Conservation (phyloP, 2,113 vertebrate genomes). For the Antechinus stuartii region DNA sequence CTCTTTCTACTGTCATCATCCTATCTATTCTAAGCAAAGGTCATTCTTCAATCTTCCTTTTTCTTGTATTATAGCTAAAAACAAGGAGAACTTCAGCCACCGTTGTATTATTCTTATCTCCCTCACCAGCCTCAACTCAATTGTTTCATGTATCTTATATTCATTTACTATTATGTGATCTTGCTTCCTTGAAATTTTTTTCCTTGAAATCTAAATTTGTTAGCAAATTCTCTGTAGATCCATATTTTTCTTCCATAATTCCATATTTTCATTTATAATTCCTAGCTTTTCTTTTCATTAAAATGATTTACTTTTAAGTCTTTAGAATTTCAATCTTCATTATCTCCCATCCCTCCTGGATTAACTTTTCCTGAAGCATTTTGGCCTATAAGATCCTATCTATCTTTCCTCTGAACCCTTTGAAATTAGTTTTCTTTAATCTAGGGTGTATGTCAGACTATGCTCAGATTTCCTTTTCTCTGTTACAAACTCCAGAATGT, state of each 20-base stretch:
- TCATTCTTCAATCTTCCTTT: not conserved
- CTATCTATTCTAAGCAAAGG: not conserved
- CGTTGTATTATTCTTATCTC: not conserved
- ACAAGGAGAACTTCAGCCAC: not conserved
- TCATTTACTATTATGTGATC: not conserved
- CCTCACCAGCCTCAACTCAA: not conserved
- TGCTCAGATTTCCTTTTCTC: not conserved
- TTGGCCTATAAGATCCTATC: not conserved
- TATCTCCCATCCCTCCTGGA: not conserved
- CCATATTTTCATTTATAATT: not conserved
- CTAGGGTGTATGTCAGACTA: not conserved
- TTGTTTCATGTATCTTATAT: not conserved
- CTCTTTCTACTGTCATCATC: not conserved
- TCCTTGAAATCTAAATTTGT: not conserved
- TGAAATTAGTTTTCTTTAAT: not conserved
- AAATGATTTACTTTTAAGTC: not conserved
- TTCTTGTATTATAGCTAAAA: not conserved
- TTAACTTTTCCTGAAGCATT: constrained; percentile 1
- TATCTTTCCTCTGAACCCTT: not conserved
- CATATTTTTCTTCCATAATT: not conserved
- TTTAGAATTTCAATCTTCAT: not conserved
- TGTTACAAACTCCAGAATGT: not conserved
- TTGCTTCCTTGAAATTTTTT: not conserved
- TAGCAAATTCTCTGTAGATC: not conserved
- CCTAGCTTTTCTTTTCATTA: not conserved